phyloP scores from a whole-genome alignment of 2,888 invertebrate genomes.

The Marronus borbonicus region DNA sequence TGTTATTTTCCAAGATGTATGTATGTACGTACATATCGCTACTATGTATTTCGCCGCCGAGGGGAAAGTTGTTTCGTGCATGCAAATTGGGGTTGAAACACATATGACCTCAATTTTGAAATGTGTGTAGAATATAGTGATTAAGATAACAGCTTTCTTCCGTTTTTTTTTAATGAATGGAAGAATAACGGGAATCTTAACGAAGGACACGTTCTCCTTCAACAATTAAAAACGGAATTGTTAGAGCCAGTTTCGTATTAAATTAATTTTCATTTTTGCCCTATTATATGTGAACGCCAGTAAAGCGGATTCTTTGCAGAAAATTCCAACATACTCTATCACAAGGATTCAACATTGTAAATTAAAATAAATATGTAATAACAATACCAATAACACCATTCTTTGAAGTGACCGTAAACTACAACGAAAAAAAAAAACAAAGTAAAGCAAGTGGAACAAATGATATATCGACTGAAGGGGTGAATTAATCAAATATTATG shows the following conservation, averaged over 20 bases:
- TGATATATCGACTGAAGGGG: constrained; percentile 18
- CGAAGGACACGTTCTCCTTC: neutral
- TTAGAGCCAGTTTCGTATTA: too few species aligned
- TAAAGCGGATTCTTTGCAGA: too few species aligned
- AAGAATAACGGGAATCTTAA: neutral
- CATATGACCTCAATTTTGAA: constrained; percentile 29
- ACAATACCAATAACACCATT: too few species aligned
- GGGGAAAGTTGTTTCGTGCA: neutral
- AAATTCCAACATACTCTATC: too few species aligned
- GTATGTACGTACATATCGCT: neutral
- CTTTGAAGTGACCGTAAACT: neutral
- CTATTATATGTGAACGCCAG: too few species aligned
- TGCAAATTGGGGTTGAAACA: constrained; percentile 19
- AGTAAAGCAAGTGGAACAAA: neutral
- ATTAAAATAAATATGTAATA: too few species aligned
- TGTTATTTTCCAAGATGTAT: neutral
- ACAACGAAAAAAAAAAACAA: neutral
- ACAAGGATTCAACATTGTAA: too few species aligned
- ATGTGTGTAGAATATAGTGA: constrained; percentile 28
- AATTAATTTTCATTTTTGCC: too few species aligned
- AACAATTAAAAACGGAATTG: neutral
- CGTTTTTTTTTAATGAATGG: constrained; percentile 6
- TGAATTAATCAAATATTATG: constrained; percentile 37
- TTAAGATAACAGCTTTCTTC: constrained; percentile 18
- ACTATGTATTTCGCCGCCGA: neutral